Conservation (phyloP, 2,888 invertebrate genomes). For the Ennomos quercinarius region DNA sequence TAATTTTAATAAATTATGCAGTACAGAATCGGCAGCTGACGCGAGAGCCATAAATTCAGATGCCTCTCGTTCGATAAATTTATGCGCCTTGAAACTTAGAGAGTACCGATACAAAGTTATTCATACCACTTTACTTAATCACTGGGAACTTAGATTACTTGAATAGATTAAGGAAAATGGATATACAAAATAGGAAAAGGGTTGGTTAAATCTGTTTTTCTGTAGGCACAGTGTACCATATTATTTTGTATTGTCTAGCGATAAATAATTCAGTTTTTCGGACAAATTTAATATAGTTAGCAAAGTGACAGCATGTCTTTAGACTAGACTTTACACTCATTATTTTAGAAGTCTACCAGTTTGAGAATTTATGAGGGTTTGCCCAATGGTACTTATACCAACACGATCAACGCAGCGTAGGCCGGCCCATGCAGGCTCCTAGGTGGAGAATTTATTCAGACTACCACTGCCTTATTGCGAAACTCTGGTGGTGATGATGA, state of each 20-base stretch:
- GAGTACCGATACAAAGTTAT: slow-evolving; percentile 56
- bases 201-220: not conserved
- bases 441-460: too few species aligned
- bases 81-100: slow-evolving; percentile 59
- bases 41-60: slow-evolving; percentile 58
- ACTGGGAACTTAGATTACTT: slow-evolving; percentile 42
- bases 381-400: too few species aligned
- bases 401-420: too few species aligned
- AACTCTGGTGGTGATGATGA: too few species aligned
- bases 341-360: too few species aligned
- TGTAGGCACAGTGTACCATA: not conserved
- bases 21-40: slow-evolving; percentile 38
- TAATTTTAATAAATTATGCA: slow-evolving; percentile 30
- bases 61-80: slow-evolving; percentile 63
- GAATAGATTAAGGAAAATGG: slow-evolving; percentile 49
- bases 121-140: slow-evolving; percentile 62
- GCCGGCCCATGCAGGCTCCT: too few species aligned
- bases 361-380: too few species aligned
- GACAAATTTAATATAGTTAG: not conserved
- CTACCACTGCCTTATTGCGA: too few species aligned
- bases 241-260: too few species aligned
- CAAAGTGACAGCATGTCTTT: not conserved
- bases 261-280: too few species aligned
- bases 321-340: not conserved
- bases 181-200: slow-evolving; percentile 12